Evolutionary conservation across 2,797 vertebrate species (phyloP), one percentile per base, ranked within the genome.

Genomic region (Siniperca undulata): DNA sequence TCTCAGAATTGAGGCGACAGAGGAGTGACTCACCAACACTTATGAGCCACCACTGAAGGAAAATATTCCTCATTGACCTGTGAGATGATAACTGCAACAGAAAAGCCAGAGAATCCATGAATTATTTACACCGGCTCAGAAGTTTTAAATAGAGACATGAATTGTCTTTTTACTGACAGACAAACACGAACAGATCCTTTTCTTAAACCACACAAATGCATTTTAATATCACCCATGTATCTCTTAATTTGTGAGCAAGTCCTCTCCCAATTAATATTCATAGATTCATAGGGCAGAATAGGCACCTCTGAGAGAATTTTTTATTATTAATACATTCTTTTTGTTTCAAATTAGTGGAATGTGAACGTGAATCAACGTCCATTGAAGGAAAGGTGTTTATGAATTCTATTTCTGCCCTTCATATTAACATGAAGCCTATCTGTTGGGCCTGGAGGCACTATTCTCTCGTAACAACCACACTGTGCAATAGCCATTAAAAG

Each of bases 281-380:
- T 86, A 81, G 69, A 88, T 87, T 90, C 78, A 80, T 0, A 17
- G 65, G 61, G 79, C 70, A 74, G 78, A 88, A 72, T 53, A 48
- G 40, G 24, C 53, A 78, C 83, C 81, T 84, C 56, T 56, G 78
- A 90, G 77, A 89, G 84, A 80, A 68, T 73, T 92, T 77, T 76
- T 70, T 82, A 90, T 89, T 87, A 87, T 89, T 89, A 75, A 91
- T 82, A 80, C 79, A 87, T 91, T 85, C 17, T 89, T 91, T 86
- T 89, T 75, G n/a, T 82, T 89, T 90, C 55, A 81, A 75, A 88
- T 88, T 62, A 91, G 68, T 62, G 44, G 19, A 86, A 85, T 2
- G 74, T 81, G 82, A 74, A 69, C 71, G 30, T 3, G 30, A 30
- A 30, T 30, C 30, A 30, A 30, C 30, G 30, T 81, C 65, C 64